Evolutionary conservation across 2,113 vertebrate species (phyloP).

Genomic region (Thalassarche chlororhynchos): DNA sequence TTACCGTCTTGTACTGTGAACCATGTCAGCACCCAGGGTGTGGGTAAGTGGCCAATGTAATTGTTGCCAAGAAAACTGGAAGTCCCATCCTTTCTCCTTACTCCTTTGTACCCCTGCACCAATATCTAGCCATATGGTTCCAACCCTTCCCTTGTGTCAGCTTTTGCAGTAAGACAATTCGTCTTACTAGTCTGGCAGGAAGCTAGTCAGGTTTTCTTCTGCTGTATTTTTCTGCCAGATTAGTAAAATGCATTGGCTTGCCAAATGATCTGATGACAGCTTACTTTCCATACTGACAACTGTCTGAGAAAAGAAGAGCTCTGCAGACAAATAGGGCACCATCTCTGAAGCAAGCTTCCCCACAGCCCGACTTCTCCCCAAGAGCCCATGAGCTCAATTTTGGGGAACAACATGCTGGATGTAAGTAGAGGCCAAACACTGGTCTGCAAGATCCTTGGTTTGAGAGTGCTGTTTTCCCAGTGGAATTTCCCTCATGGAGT

Average conservation of each 20-base stretch:
- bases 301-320: conserved; percentile 38
- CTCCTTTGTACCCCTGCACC: neutral
- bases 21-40: neutral
- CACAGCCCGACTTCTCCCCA: neutral
- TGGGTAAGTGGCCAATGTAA: neutral
- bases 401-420: neutral
- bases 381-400: neutral
- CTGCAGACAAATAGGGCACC: neutral
- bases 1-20: neutral
- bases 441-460: neutral
- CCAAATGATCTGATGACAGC: conserved; percentile 51
- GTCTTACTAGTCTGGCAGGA: conserved; percentile 40
- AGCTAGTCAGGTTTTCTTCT: conserved; percentile 30
- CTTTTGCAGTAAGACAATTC: conserved; percentile 15
- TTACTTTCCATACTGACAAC: conserved; percentile 46
- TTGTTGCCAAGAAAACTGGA: neutral
- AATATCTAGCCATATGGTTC: conserved; percentile 1
- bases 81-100: neutral
- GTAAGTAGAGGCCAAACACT: neutral
- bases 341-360: neutral
- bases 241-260: conserved; percentile 36
- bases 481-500: neutral
- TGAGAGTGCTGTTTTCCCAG: neutral
- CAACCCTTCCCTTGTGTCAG: conserved; percentile 17
- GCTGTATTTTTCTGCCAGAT: conserved; percentile 52